Conservation (phyloP, 2,113 vertebrate species). For the Pseudorectes ferrugineus region DNA sequence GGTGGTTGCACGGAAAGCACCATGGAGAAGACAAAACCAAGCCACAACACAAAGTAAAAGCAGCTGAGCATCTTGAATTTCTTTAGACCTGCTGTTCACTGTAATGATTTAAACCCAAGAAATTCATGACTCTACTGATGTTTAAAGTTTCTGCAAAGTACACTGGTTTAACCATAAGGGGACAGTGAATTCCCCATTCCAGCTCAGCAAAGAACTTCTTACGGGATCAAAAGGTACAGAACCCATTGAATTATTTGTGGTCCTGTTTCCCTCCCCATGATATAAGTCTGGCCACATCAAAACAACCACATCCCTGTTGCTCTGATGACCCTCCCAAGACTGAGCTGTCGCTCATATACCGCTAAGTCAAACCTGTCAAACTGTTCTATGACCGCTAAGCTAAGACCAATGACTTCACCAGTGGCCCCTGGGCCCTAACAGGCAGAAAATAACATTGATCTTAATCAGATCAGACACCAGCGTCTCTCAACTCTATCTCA, state of each 20-base stretch:
- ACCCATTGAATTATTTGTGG: not conserved
- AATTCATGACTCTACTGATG: rapidly evolving
- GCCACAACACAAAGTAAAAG: not conserved
- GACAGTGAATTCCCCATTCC: not conserved
- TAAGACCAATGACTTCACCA: not conserved
- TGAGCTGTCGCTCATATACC: rapidly evolving
- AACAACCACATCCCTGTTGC: not conserved
- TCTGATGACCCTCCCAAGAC: not conserved
- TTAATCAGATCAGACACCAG: conserved; percentile 53
- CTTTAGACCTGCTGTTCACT: not conserved
- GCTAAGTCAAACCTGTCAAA: not conserved
- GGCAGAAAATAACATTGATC: conserved; percentile 13
- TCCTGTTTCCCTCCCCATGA: not conserved
- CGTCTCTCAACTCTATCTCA: conserved; percentile 4
- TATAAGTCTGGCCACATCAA: not conserved
- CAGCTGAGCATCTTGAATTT: not conserved
- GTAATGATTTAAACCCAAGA: not conserved
- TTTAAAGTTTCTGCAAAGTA: not conserved
- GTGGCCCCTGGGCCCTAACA: not conserved
- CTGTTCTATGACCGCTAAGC: not conserved
- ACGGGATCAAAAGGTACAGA: not conserved
- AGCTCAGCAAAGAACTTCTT: not conserved
- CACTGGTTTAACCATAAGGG: not conserved
- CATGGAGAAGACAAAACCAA: not conserved
- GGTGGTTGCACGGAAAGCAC: rapidly evolving